phyloP scores from a whole-genome alignment of 2,113 vertebrate genomes.

The Fregetta grallaria region DNA sequence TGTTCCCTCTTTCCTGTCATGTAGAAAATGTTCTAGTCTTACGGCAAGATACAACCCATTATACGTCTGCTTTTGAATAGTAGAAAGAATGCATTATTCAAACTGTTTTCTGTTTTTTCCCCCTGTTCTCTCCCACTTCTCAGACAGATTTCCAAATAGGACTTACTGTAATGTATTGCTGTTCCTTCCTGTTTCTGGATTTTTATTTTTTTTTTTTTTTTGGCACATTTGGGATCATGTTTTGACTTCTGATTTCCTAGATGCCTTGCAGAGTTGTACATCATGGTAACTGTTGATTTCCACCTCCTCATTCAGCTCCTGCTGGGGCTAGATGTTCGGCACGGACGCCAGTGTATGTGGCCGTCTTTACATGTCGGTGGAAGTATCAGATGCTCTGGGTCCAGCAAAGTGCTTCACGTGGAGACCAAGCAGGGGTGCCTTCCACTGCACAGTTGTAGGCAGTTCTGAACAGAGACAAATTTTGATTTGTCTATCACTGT shows the following conservation, averaged over 20 bases:
- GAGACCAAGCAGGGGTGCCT: not conserved
- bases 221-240: not conserved
- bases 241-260: not conserved
- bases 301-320: not conserved
- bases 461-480: not conserved
- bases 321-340: not conserved
- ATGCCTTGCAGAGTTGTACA: not conserved
- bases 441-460: not conserved
- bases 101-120: not conserved
- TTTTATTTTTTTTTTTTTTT: not conserved
- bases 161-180: not conserved
- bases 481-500: not conserved
- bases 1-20: constrained; percentile 19
- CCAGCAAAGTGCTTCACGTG: not conserved
- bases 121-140: not conserved
- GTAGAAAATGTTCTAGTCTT: not conserved
- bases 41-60: constrained; percentile 9
- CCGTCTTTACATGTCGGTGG: not conserved
- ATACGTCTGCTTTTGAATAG: not conserved
- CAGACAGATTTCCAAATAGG: not conserved
- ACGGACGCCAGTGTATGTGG: not conserved
- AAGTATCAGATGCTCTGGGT: not conserved
- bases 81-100: constrained; percentile 22
- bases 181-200: not conserved
- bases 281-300: not conserved